Evolutionary conservation across 2,797 vertebrate genomes (phyloP).

Genomic region (Garrulus glandarius): DNA sequence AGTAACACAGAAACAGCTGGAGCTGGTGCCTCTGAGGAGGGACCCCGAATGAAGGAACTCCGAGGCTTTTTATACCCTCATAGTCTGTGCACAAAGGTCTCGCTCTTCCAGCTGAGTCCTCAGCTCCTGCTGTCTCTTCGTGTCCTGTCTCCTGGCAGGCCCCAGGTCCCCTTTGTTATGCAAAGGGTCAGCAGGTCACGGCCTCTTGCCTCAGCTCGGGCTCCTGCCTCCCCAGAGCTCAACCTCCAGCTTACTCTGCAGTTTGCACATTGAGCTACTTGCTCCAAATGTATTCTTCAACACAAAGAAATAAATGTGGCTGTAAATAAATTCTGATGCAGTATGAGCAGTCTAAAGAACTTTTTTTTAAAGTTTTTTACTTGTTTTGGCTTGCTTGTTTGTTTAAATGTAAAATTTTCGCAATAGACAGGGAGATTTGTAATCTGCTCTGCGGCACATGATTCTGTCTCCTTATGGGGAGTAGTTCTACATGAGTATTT

Average conservation of each 20-base stretch:
- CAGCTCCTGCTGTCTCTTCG: neutral
- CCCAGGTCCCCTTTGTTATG: neutral
- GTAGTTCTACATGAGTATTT: neutral
- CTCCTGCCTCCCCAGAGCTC: neutral
- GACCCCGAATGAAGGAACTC: rapidly evolving
- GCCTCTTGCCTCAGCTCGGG: neutral
- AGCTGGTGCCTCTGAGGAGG: neutral
- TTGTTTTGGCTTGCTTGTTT: neutral
- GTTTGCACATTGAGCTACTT: neutral
- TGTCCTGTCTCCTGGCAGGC: neutral
- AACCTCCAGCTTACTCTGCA: neutral
- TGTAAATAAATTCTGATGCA: neutral
- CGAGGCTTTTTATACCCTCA: neutral
- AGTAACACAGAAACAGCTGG: neutral
- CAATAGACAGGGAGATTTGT: rapidly evolving
- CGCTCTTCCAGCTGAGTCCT: rapidly evolving
- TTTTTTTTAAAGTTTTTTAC: neutral
- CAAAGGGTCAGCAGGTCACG: neutral
- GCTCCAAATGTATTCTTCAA: neutral
- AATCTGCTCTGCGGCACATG: neutral
- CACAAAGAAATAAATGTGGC: neutral
- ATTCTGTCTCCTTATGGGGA: neutral
- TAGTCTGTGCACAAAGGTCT: neutral
- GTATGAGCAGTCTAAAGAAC: neutral
- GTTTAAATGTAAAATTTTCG: neutral